phyloP scores from a whole-genome alignment of 2,113 vertebrate genomes.

The Tympanuchus pallidicinctus region DNA sequence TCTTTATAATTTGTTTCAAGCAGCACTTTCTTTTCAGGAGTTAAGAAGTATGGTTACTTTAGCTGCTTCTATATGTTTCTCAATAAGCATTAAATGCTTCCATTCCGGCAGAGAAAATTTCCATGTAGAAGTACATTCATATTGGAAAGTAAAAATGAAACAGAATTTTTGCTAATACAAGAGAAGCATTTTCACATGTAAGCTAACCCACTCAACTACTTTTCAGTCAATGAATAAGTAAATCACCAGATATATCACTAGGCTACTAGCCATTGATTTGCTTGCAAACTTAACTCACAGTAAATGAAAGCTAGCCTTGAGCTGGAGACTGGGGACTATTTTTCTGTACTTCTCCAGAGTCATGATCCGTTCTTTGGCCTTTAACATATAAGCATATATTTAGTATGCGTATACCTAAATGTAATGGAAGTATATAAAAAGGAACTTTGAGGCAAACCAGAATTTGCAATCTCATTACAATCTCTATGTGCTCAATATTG shows the following conservation, averaged over 20 bases:
- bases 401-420: neutral
- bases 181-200: neutral
- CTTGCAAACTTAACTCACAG: slow-evolving; percentile 3
- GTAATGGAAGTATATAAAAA: neutral
- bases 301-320: slow-evolving; percentile 40
- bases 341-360: neutral
- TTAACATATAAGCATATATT: neutral
- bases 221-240: slow-evolving; percentile 45
- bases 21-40: neutral
- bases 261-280: slow-evolving; percentile 41
- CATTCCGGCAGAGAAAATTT: neutral
- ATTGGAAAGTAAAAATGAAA: neutral
- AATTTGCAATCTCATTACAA: neutral
- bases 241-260: slow-evolving; percentile 35
- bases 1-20: neutral
- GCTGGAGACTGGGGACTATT: neutral
- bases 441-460: neutral
- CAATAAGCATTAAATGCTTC: neutral
- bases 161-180: neutral
- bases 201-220: slow-evolving; percentile 5
- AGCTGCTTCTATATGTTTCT: neutral
- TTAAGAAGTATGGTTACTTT: neutral
- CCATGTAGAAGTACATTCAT: neutral
- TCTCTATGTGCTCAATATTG: neutral
- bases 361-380: neutral